These are phyloP conservation scores for Lepidochitona cinerea DNA, from an alignment of 2,888 invertebrate genomes.

Conservation along the genomic window DNA sequence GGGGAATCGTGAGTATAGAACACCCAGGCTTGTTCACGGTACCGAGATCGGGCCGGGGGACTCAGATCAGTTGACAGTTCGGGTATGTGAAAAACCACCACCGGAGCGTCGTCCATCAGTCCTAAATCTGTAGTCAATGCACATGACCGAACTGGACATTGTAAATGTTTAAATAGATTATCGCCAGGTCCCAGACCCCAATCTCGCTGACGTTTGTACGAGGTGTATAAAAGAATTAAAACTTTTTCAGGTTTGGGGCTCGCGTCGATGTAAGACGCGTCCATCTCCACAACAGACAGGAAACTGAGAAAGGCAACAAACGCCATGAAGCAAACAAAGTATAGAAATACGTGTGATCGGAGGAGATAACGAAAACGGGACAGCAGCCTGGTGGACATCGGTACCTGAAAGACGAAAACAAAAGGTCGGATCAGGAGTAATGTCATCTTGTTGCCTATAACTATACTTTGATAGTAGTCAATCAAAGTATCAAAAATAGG, in stretches of 20 bases:
- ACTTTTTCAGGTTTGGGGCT: background rate
- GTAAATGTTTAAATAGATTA: constrained; percentile 20
- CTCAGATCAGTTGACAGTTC: constrained; percentile 7
- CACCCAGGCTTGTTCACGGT: background rate
- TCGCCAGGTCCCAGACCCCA: constrained; percentile 28
- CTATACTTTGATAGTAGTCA: too few relatives aligned
- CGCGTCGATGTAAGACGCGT: background rate
- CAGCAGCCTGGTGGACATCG: background rate
- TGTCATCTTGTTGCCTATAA: too few relatives aligned
- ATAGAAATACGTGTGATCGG: too few relatives aligned
- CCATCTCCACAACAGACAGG: too few relatives aligned
- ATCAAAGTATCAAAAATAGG: too few relatives aligned
- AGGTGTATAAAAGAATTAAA: constrained; percentile 29
- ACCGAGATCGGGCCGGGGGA: background rate
- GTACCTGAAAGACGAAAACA: background rate
- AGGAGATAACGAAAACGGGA: too few relatives aligned
- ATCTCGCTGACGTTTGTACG: constrained; percentile 18
- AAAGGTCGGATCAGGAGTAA: too few relatives aligned
- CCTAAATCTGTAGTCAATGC: constrained; percentile 16
- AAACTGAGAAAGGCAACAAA: background rate
- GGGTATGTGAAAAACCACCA: constrained; percentile 31
- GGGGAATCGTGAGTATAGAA: background rate
- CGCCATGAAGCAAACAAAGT: background rate
- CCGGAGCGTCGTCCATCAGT: constrained; percentile 18
- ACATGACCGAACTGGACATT: constrained; percentile 25